Base-by-base conservation (phyloP, 2,797 vertebrate species). In the Myoxocephalus aenaeus region DNA sequence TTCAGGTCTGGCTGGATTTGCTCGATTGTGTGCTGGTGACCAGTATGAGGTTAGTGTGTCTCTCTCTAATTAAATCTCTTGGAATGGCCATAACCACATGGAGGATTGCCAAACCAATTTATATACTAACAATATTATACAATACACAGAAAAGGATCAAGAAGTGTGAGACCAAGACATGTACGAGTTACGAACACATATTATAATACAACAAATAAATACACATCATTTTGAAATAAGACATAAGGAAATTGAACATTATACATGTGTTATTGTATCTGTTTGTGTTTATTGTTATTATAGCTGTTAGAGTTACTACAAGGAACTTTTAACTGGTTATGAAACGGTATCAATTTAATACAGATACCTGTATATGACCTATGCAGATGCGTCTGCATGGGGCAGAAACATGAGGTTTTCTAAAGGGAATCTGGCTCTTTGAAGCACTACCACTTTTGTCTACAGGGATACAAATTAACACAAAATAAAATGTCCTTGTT, bases 1-100 rank as follows among this genome's bases (percentile, higher is more conserved):
- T 94, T 80, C 92, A 99, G 98, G 98, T 90, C 94, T 99, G 83
- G 97, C 97, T 70, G 98, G 98, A 85, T 99, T 99, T 83, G 98
- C 98, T 65, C 93, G 98, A 80, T 92, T 99, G 81, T 99, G 98
- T 90, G 96, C 96, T 75, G 98, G 98, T 54, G 98, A 99, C 92
- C 97, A 98, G 72, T 99, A 99, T 65, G 98, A 99, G 97, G 98
- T 99, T 83, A 90, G 93, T 79, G 32, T n/a, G 10, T 18, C 3
- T 59, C 18, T 65, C 34, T 44, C 27, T 34, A 44, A 63, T 63
- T 25, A 5, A 9, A 64, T 46, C 27, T 29, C 13, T 48, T 65
- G 22, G 8, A 11, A 48, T 61, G 3, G n/a, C 13, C 63, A 32
- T 32, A 12, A n/a, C 32, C 27, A 48, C 4, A 14, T 48, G 18